A percentile compares a stretch with the other conserved stretches of the same genome.
phyloP scores from a whole-genome alignment of 2,113 vertebrate genomes.

The Pterocles gutturalis region DNA sequence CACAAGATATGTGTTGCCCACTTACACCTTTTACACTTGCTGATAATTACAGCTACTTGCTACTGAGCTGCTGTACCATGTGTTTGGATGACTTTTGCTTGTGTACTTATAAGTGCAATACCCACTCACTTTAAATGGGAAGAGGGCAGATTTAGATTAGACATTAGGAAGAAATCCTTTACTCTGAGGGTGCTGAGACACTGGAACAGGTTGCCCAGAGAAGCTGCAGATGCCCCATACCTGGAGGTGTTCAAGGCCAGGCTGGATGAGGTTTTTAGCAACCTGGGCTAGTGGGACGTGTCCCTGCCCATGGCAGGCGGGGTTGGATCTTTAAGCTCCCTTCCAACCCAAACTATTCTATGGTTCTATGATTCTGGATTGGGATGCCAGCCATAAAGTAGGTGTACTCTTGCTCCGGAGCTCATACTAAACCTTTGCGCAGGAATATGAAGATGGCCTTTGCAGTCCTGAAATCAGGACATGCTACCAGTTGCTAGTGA shows the following conservation, averaged over 20 bases:
- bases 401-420: background rate
- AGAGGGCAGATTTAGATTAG: too few relatives aligned
- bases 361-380: background rate
- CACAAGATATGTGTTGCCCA: background rate
- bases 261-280: too few relatives aligned
- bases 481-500: background rate
- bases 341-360: too few relatives aligned
- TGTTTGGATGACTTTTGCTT: background rate
- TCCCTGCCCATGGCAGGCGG: too few relatives aligned
- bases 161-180: too few relatives aligned
- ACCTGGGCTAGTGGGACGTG: too few relatives aligned
- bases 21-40: background rate
- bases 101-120: background rate
- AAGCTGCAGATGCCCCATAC: too few relatives aligned
- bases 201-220: too few relatives aligned
- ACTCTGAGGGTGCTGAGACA: too few relatives aligned
- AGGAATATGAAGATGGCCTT: background rate
- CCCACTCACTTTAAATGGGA: background rate
- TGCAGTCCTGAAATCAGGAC: background rate
- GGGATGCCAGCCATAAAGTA: background rate
- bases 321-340: too few relatives aligned
- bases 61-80: background rate
- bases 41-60: background rate
- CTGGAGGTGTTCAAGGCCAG: too few relatives aligned
- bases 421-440: background rate